A percentile compares a stretch with the other conserved stretches of the same genome.
phyloP scores from a whole-genome alignment of 2,113 vertebrate genomes.

The Raja brachyura region DNA sequence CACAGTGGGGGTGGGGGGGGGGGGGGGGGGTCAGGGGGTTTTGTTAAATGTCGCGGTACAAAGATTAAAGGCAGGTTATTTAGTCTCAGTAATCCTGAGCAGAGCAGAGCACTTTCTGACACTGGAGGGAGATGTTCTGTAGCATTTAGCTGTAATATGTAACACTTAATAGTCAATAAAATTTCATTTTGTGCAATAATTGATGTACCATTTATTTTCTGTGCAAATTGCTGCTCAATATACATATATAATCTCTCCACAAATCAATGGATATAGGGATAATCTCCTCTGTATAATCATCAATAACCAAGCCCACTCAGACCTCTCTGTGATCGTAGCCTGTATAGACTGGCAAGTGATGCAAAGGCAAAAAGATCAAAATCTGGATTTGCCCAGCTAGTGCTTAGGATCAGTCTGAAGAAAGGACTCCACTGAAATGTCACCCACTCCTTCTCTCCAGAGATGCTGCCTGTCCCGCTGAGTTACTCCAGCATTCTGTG shows the following conservation, averaged over 20 bases:
- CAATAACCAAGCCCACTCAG: neutral
- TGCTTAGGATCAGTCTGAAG: too few species aligned
- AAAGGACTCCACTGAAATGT: too few species aligned
- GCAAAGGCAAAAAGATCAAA: too few species aligned
- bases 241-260: too few species aligned
- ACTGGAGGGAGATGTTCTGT: slow-evolving; percentile 31
- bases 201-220: neutral
- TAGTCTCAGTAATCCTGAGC: neutral
- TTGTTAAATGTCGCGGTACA: neutral
- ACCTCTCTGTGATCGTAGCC: neutral
- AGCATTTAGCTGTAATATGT: neutral
- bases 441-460: too few species aligned
- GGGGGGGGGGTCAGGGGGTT: neutral
- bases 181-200: neutral
- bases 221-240: neutral
- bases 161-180: neutral
- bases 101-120: neutral
- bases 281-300: neutral
- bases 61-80: slow-evolving; percentile 14
- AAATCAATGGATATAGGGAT: too few species aligned
- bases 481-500: too few species aligned
- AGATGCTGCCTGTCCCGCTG: too few species aligned
- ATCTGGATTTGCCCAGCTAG: too few species aligned
- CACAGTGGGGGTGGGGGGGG: neutral
- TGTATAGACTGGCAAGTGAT: too few species aligned